These are phyloP conservation scores for Aspidoscelis tigris DNA, from an alignment of 2,113 vertebrate genomes.

Conservation along the genomic window DNA sequence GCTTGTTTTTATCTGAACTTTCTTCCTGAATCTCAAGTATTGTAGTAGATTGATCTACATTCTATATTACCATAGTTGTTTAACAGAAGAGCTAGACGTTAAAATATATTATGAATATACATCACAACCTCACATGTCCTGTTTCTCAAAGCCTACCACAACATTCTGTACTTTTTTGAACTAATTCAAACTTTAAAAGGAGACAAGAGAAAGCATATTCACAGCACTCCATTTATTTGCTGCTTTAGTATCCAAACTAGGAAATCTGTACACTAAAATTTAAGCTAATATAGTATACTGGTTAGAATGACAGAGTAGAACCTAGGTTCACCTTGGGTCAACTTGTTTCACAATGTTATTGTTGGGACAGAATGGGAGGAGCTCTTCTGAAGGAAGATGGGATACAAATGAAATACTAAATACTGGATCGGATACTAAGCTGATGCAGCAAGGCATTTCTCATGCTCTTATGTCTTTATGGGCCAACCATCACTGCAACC, in stretches of 20 bases:
- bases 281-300: no score
- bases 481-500: no score
- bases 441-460: no score
- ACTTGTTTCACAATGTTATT: no score
- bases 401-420: no score
- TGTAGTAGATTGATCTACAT: not conserved
- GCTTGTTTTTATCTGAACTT: not conserved
- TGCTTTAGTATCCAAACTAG: not conserved
- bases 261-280: not conserved
- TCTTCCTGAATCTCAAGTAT: not conserved
- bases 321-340: no score
- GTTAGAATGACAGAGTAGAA: no score
- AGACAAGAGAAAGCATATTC: not conserved
- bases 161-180: not conserved
- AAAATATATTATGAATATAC: not conserved
- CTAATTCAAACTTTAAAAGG: not conserved
- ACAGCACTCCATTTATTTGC: not conserved
- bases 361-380: no score
- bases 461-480: no score
- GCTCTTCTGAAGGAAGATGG: no score
- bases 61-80: not conserved
- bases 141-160: not conserved
- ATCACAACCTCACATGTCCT: not conserved
- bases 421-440: no score
- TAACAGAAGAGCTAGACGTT: not conserved